Base-by-base conservation (phyloP, 1,140 invertebrate species). In the Platyura marginata region DNA sequence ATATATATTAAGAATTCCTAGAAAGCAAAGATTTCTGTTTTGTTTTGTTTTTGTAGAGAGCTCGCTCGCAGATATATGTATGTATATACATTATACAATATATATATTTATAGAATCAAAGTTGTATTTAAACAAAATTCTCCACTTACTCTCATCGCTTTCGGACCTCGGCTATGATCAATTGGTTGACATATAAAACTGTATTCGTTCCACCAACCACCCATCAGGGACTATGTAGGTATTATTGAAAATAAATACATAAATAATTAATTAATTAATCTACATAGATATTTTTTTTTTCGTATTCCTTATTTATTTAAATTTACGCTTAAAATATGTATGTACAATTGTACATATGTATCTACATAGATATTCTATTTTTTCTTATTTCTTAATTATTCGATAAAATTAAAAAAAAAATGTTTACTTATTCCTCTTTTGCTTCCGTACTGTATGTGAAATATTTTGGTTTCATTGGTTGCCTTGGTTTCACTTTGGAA, bases 141-240 rank as follows among this genome's bases (percentile, higher is more conserved):
- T 11, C 18, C 42, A 69, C 81, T 83, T 75, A 92, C 86, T 71
- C 81, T 72, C 60, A 83, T 65, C 41, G 83, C 81, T 48, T 69
- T 69, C 16, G 79, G 72, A 59, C 72, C 75, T 56, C 74, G 66
- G 13, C 75, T 76, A 66, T 90, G 87, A 60, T 86, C 82, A 47
- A 92, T 84, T 9, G 84, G 82, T 63, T 93, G 83, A 63, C 88
- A 92, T 49, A 73, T 70, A 54, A 85, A 86, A 66, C 77, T 90
- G 71, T 91, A 87, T 37, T 77, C 63, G 46, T 65, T 65, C 67
- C 77, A 79, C 79, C 80, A 83, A 50, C 79, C 79, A 51, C 74
- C 75, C 63, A 72, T 68, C 63, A 83, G 68, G 54, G 76, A 77
- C 79, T 80, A 67, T 6, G 5, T 38, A 6, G 6, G 25, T 6